Evolutionary conservation across 2,797 vertebrate species (phyloP).

Genomic region (Thamnophis elegans): DNA sequence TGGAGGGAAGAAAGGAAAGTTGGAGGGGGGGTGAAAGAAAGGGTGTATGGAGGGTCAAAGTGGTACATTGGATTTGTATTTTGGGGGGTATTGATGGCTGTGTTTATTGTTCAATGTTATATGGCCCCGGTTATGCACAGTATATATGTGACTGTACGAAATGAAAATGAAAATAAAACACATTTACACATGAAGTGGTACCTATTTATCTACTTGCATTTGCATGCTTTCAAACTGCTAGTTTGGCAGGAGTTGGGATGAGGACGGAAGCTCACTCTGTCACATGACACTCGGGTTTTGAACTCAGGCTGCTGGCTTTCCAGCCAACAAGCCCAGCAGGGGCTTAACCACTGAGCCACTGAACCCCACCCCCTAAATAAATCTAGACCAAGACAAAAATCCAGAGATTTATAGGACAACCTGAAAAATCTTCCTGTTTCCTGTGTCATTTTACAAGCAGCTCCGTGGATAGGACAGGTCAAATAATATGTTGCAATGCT

Average conservation of each 20-base stretch:
- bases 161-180: no score
- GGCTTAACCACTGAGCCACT: no score
- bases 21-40: no score
- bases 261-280: background rate
- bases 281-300: background rate
- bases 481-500: background rate
- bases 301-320: background rate
- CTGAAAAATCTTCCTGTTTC: background rate
- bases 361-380: background rate
- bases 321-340: background rate
- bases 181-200: background rate
- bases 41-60: no score
- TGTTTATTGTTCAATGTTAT: no score
- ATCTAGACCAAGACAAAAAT: background rate
- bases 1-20: no score
- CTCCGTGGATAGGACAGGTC: background rate
- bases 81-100: no score
- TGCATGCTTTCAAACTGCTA: background rate
- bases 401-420: background rate
- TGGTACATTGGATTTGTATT: no score
- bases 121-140: no score
- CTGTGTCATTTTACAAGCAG: background rate
- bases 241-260: background rate
- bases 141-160: no score
- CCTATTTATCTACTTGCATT: background rate